A percentile compares a stretch with the other conserved stretches of the same genome.
Conservation (phyloP, 2,888 invertebrate species). For the Epirrhoe alternata region DNA sequence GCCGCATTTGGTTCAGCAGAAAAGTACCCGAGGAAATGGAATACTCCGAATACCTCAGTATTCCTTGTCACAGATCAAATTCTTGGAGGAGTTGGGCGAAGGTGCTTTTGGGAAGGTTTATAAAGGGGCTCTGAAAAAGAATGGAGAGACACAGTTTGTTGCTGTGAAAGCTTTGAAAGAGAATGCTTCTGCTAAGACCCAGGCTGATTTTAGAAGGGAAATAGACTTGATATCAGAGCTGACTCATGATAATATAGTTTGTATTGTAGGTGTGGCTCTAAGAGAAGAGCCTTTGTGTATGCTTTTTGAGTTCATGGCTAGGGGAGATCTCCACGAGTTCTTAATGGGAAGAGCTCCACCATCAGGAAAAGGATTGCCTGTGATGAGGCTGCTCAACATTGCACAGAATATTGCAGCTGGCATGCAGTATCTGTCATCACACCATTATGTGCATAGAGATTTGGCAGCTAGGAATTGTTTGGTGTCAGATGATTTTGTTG, state of each 20-base stretch:
- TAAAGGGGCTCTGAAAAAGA: constrained; percentile 94
- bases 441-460: constrained; percentile 98
- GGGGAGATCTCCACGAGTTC: constrained; percentile 98
- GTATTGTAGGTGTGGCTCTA: constrained; percentile 95
- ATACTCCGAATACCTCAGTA: constrained; percentile 92
- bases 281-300: constrained; percentile 96
- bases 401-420: constrained; percentile 94
- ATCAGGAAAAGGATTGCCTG: constrained; percentile 91
- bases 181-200: constrained; percentile 95
- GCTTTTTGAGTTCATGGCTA: constrained; percentile 99
- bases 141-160: constrained; percentile 90
- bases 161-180: constrained; percentile 98
- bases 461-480: constrained; percentile 98
- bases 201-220: constrained; percentile 96
- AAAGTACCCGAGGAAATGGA: constrained; percentile 79
- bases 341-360: constrained; percentile 95
- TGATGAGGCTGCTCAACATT: constrained; percentile 95
- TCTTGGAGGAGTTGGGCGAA: constrained; percentile 96
- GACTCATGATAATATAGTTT: constrained; percentile 97
- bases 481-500: constrained; percentile 96
- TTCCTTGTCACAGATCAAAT: constrained; percentile 92
- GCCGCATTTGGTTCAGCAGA: constrained; percentile 71
- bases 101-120: constrained; percentile 99
- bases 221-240: constrained; percentile 97
- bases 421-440: constrained; percentile 94